These are phyloP conservation scores for Cataglyphis hispanica DNA, from an alignment of 1,140 invertebrate genomes.

Conservation along the genomic window DNA sequence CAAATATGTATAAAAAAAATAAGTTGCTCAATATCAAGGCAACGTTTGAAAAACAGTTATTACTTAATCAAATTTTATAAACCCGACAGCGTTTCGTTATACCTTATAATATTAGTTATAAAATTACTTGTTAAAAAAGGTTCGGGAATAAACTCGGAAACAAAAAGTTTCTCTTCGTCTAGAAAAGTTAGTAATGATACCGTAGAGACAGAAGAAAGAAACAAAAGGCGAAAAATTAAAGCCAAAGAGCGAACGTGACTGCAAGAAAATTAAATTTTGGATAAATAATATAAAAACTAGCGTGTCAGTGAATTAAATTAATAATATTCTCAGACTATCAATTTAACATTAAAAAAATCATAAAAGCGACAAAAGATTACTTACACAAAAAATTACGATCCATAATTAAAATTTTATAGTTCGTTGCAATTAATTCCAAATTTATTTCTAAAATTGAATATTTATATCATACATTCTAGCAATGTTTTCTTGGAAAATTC, in stretches of 20 bases:
- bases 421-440: neutral
- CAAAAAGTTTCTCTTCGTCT: slow-evolving; percentile 39
- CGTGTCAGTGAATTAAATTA: neutral
- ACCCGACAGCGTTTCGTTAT: neutral
- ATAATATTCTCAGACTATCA: neutral
- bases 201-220: slow-evolving; percentile 24
- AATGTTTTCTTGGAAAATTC: neutral
- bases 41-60: neutral
- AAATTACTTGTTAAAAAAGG: slow-evolving; percentile 28
- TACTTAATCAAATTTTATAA: slow-evolving; percentile 4
- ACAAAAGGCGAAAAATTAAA: slow-evolving; percentile 28
- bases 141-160: neutral
- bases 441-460: neutral
- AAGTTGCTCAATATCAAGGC: neutral
- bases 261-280: slow-evolving; percentile 38
- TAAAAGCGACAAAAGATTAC: too few species aligned
- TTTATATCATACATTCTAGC: neutral
- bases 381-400: neutral
- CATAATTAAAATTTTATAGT: neutral
- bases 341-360: neutral
- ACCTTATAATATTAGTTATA: neutral
- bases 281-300: slow-evolving; percentile 15
- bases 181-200: slow-evolving; percentile 34
- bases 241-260: neutral
- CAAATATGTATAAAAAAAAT: neutral